Evolutionary conservation across 2,888 invertebrate genomes (phyloP), one percentile per base, ranked within the genome.

Genomic region (Sinhomidia bicolor): DNA sequence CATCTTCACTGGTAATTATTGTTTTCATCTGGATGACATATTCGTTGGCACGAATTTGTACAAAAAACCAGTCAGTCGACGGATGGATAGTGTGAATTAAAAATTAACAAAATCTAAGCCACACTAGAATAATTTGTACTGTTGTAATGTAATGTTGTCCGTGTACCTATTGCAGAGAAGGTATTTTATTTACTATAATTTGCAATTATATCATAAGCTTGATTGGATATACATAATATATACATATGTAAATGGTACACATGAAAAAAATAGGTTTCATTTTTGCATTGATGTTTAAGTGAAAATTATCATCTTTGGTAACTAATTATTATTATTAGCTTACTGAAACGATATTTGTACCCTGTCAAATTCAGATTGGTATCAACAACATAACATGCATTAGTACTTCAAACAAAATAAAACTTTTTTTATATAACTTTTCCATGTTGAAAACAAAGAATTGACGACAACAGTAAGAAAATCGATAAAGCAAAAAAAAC

Each of bases 401-500:
- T 20, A 32, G 1, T 71, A 71, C 36, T 36, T 36, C 36, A 32
- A 71, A 7, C 6, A 36, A 0, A 20, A 14, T 9, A 26, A 44
- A 74, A 26, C 12, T 32, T 65, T 65, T 32, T 65, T 10, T 32
- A 32, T 10, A 26, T 41, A 78, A 26, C 4, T 7, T 3, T 32
- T 12, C 10, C 9, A 0, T 6, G 23, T 12, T 23, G 74, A 47
- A 51, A 44, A 51, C 74, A 23, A 57, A 57, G 36, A 76, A 85
- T 51, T 79, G 85, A 79, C 68, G 78, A 68, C 65, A 57, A 41
- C 29, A 62, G 76, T 20, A 41, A 68, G 68, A 85, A 85, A 79
- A 81, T 86, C 81, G 81, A 86, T 81, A 81, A 57, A 57, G 36
- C 14, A 76, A 74, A 78, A 85, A 79, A 68, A 54, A 20, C 12